Percentiles rank a stretch among this genome's conserved stretches.
Evolutionary conservation across 2,113 vertebrate species (phyloP).

Genomic region (Strix aluco): DNA sequence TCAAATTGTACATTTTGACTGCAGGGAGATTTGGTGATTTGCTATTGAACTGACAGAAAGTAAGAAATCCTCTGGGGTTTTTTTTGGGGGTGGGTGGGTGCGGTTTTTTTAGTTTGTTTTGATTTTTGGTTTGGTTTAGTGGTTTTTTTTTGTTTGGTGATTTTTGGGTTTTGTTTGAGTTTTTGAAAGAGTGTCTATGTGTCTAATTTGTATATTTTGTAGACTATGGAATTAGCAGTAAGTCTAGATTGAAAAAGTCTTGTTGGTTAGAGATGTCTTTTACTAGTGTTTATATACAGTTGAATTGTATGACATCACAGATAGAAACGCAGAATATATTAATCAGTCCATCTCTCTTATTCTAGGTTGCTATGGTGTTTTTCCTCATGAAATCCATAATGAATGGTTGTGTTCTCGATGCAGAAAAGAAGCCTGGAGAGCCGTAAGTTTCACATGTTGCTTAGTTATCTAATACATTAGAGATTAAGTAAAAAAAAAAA

Average conservation of each 20-base stretch:
- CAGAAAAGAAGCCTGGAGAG: slow-evolving; percentile 82
- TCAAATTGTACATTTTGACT: not conserved
- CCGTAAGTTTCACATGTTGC: slow-evolving; percentile 80
- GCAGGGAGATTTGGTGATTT: not conserved
- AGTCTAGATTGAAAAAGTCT: not conserved
- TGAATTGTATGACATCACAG: not conserved
- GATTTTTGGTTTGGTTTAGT: not conserved
- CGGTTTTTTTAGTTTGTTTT: not conserved
- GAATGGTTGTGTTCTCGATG: slow-evolving; percentile 94
- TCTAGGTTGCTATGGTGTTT: slow-evolving; percentile 94
- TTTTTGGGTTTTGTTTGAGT: not conserved
- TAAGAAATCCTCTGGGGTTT: not conserved
- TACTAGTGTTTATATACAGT: not conserved
- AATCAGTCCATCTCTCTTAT: slow-evolving; percentile 41
- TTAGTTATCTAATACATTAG: not conserved
- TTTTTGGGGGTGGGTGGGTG: not conserved
- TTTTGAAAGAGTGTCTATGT: not conserved
- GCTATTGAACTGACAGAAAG: not conserved
- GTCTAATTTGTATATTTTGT: not conserved
- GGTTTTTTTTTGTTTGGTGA: not conserved
- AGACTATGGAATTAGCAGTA: not conserved
- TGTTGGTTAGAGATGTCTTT: not conserved
- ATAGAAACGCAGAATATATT: slow-evolving; percentile 25
- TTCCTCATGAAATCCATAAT: slow-evolving; percentile 78
- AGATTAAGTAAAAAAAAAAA: not conserved